phyloP scores from a whole-genome alignment of 2,113 vertebrate species.

The Ochotona princeps region DNA sequence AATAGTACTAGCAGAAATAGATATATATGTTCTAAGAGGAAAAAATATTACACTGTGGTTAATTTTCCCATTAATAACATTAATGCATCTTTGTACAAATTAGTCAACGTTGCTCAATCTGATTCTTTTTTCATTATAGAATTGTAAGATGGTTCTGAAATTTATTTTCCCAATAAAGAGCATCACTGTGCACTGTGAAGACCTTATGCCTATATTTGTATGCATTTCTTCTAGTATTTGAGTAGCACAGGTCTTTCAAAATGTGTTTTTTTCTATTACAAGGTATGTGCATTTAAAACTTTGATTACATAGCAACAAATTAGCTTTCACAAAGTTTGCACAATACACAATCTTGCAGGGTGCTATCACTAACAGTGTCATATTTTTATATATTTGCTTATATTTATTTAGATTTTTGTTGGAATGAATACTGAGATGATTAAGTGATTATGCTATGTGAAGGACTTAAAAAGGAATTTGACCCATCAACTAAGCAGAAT shows the following conservation, averaged over 20 bases:
- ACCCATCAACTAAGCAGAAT: constrained; percentile 14
- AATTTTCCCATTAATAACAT: not conserved
- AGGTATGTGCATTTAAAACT: not conserved
- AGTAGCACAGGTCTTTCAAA: not conserved
- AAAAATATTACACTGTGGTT: not conserved
- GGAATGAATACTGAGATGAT: not conserved
- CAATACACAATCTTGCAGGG: not conserved
- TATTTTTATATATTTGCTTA: not conserved
- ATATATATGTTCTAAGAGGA: not conserved
- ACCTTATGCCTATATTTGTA: not conserved
- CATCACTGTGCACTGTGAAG: not conserved
- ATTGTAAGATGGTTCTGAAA: not conserved
- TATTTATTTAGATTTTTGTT: not conserved
- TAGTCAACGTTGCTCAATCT: not conserved
- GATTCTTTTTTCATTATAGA: not conserved
- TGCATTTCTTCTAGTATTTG: not conserved
- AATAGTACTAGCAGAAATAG: not conserved
- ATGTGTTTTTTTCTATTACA: not conserved
- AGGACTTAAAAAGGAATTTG: not conserved
- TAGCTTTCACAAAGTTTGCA: not conserved
- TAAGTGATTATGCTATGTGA: not conserved
- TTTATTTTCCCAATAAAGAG: not conserved
- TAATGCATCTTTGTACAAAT: not conserved
- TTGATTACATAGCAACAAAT: not conserved
- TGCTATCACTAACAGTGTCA: not conserved